Evolutionary conservation across 2,113 vertebrate species (phyloP), one percentile per base, ranked within the genome.

Genomic region (Oncorhynchus clarkii): DNA sequence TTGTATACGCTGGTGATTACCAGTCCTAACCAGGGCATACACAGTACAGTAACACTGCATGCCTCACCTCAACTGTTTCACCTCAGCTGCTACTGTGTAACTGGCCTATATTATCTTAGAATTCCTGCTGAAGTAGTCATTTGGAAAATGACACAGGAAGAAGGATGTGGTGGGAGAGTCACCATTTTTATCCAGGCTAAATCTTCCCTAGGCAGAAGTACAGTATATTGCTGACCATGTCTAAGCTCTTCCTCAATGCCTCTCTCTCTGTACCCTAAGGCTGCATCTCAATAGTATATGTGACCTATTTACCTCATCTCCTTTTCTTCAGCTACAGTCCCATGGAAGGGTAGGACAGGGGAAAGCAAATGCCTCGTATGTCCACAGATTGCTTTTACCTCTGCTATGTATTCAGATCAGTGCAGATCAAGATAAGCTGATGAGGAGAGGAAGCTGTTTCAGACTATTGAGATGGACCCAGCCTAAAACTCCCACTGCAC

Each of bases 121-220:
- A 31, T 82, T 87, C 82, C 82, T 90, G 88, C 90, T 90, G 90
- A 90, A 85, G 75, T 71, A 81, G 78, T 80, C 51, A 45, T 45
- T 45, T 45, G 6, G 39, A 88, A 88, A 84, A 88, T 80, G 82
- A 88, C 85, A 83, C 80, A 79, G 84, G 81, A 90, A 89, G 84
- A 86, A 49, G 79, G 80, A 87, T 85, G 82, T 72, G 48, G 78
- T 75, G 75, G 74, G 76, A 67, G 60, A 62, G 83, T 73, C 82
- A 80, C 82, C 87, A 88, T 89, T 87, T 86, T 86, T 92, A 83
- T 89, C 87, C 81, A 26, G 79, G 86, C 84, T 73, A 86, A 85
- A 84, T 88, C 80, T 71, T 86, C 80, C 75, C 72, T n/a, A 72
- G 18, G 29, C 79, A 82, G 79, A 82, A 76, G 73, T 78, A 45